These are phyloP conservation scores for Esox masquinongy DNA, from an alignment of 2,797 vertebrate genomes.

Conservation along the genomic window DNA sequence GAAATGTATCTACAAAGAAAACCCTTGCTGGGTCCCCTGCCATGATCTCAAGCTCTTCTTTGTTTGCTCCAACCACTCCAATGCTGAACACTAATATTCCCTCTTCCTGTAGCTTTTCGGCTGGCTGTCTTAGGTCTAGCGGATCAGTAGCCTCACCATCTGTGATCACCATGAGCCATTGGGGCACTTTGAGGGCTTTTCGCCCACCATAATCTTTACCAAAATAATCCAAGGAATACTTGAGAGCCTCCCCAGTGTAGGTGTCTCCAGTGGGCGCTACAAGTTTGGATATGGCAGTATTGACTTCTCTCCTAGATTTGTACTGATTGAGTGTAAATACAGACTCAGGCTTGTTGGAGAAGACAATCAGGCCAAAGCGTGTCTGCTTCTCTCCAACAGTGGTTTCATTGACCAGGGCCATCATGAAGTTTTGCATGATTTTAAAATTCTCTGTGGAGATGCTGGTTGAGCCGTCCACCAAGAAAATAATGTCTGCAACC, in stretches of 20 bases:
- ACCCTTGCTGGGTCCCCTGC: constrained; percentile 54
- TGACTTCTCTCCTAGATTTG: constrained; percentile 55
- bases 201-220: constrained; percentile 62
- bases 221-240: constrained; percentile 67
- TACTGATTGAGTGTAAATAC: constrained; percentile 50
- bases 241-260: constrained; percentile 73
- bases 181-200: constrained; percentile 50
- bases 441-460: constrained; percentile 57
- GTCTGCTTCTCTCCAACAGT: constrained; percentile 68
- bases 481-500: constrained; percentile 81
- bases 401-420: constrained; percentile 72
- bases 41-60: constrained; percentile 70
- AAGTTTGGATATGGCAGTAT: constrained; percentile 62
- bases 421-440: constrained; percentile 77
- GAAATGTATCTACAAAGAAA: constrained; percentile 72
- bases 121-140: constrained; percentile 29
- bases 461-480: constrained; percentile 74
- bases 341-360: neutral
- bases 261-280: constrained; percentile 44
- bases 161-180: constrained; percentile 80
- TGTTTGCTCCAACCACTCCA: constrained; percentile 66
- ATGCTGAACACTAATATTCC: constrained; percentile 72
- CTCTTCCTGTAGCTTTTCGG: constrained; percentile 48
- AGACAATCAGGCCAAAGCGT: constrained; percentile 71
- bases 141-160: constrained; percentile 72